Base-by-base conservation (phyloP, 1,140 invertebrate genomes). In the Gryon sp. region DNA sequence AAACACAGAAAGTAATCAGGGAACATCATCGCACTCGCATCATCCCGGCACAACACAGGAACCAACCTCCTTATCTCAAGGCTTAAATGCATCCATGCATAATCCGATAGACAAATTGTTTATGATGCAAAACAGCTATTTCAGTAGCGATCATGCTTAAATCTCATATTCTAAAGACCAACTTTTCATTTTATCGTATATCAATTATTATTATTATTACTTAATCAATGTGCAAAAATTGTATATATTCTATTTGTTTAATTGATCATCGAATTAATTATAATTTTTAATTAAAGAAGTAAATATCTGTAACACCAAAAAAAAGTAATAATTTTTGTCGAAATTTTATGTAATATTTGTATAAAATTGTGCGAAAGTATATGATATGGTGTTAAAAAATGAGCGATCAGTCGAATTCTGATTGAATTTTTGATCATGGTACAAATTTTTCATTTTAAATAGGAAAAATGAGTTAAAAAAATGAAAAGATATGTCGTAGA, bases 61-160 rank as follows among this genome's bases (percentile, higher is more conserved):
- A 82, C 87, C 72, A 83, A 87, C 85, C 82, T 90, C 85, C 78
- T 88, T 87, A 81, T 91, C 83, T 84, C 90, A 93, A 22, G 92
- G 92, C 69, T 90, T 92, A 4, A 89, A 90, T 24, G 91, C 91
- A 26, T 90, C 92, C 8, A 92, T 94, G 82, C 88, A 93, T 82
- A 98, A 98, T 87, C 97, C 97, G 24, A 99, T 99, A 76, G 97
- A 99, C 87, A 98, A 98, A 90, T 92, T 99, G 38, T 99, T 98
- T 90, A 94, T 98, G 80, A 99, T 99, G 97, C 96, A 97, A 87
- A 97, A 95, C 88, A 97, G 95, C 24, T 98, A 98, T 86, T 98
- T 98, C 84, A 94, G 92, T 82, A 92, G 91, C 60, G 92, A 93
- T 81, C 92, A 92, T 24, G 81, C 83, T 78, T 87, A 81, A 86